phyloP scores from a whole-genome alignment of 2,113 vertebrate species.

The Oryzias melastigma region DNA sequence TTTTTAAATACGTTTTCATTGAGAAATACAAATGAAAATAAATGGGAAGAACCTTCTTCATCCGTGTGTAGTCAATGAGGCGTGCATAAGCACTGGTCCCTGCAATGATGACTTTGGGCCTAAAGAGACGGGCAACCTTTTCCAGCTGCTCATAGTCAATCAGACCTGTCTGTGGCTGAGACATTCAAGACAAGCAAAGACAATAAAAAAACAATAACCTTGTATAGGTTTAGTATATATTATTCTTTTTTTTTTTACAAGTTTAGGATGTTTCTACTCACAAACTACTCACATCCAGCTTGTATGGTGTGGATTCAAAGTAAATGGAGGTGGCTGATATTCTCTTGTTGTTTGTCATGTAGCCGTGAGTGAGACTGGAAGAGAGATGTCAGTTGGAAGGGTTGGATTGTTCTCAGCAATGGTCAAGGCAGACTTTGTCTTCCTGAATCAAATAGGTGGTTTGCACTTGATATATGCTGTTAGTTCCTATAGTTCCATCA shows the following conservation, averaged over 20 bases:
- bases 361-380: constrained; percentile 88
- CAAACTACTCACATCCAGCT: constrained; percentile 84
- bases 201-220: not conserved
- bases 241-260: not conserved
- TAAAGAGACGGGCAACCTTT: constrained; percentile 50
- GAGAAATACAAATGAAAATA: not conserved
- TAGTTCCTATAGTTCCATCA: too few species aligned
- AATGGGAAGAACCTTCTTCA: constrained; percentile 49
- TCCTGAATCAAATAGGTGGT: too few species aligned
- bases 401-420: too few species aligned
- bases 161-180: constrained; percentile 49
- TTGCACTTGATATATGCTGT: too few species aligned
- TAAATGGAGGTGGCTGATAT: constrained; percentile 94
- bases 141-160: constrained; percentile 60
- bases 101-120: constrained; percentile 61
- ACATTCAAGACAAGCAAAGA: not conserved
- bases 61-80: constrained; percentile 50
- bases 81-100: constrained; percentile 61
- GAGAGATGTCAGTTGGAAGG: too few species aligned
- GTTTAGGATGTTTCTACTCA: not conserved
- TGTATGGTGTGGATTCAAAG: constrained; percentile 96
- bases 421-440: too few species aligned
- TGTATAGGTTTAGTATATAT: not conserved
- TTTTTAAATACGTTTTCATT: not conserved
- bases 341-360: constrained; percentile 88